Evolutionary conservation across 2,113 vertebrate species (phyloP), one percentile per base, ranked within the genome.

Genomic region (Egretta garzetta): DNA sequence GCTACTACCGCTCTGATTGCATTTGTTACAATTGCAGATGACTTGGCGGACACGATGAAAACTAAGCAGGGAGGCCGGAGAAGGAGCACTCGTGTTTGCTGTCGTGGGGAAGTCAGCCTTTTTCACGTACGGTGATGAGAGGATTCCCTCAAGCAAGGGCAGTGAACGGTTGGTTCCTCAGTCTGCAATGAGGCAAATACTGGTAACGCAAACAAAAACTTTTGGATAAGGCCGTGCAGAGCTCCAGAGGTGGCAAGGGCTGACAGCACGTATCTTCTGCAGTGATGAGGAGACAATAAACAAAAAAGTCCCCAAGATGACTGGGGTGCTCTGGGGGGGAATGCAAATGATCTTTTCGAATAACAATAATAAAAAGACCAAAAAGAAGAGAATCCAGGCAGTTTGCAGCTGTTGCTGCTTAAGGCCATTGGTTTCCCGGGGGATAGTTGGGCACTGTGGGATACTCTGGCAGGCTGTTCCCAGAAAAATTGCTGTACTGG

Each of bases 361-460:
- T 66, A 86, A 67, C 58, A 80, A 95, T 41, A 93, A 89, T 76
- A 73, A 86, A 92, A 91, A 86, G 55, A 96, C 70, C 70, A 73
- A 80, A 86, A 93, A 74, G 60, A 60, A 93, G 87, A 95, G 80
- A 86, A 96, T 92, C 90, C 88, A 92, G 95, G 95, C 90, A 96
- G 95, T 80, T 83, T 82, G 86, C 86, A 76, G 80, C 88, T 49
- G 17, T 2, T 16, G 75, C 82, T 73, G 80, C 73, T 97, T 97
- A 98, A 53, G 98, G 98, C 98, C 98, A 99, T 27, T 98, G 98
- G 96, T 93, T 88, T 60, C 96, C 96, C 1, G 93, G 74, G 2
- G 99, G 99, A 66, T 99, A 99, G 96, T 96, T 99, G 71, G 99
- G 99, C 71, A 99, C 99, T 1, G 99, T 98, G 14, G 99, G 99